A percentile compares a stretch with the other conserved stretches of the same genome.
These are phyloP conservation scores for Leptodactylus fuscus DNA, from an alignment of 2,113 vertebrate species.

Conservation along the genomic window DNA sequence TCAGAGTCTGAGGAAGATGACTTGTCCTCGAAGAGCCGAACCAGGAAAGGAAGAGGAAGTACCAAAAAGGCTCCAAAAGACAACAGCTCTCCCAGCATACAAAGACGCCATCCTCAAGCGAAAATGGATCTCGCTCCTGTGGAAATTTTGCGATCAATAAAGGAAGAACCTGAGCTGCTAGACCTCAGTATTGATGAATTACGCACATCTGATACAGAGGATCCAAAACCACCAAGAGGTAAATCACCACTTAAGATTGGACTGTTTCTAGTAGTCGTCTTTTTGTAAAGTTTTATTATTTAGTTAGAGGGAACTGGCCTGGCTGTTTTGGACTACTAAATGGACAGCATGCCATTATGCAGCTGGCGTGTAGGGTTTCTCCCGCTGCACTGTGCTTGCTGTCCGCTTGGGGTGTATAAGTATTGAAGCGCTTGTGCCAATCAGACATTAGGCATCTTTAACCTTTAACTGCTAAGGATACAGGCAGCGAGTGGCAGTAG, in stretches of 20 bases:
- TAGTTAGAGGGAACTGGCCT: no score
- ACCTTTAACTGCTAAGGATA: no score
- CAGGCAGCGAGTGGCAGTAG: no score
- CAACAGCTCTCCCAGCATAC: neutral
- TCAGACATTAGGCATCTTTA: no score
- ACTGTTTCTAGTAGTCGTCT: no score
- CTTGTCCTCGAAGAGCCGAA: slow-evolving; percentile 62
- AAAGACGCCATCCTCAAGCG: neutral
- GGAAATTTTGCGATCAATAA: slow-evolving; percentile 79
- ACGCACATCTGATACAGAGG: slow-evolving; percentile 74
- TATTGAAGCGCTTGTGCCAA: no score
- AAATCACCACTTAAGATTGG: neutral
- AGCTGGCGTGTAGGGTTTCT: no score
- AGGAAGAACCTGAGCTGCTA: slow-evolving; percentile 70
- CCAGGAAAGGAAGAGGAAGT: neutral
- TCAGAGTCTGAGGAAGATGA: slow-evolving; percentile 57
- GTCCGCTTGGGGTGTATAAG: no score
- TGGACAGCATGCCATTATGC: no score
- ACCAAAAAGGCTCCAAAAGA: neutral
- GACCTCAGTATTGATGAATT: slow-evolving; percentile 80
- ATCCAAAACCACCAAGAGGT: slow-evolving; percentile 61
- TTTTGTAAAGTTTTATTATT: no score
- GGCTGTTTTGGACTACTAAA: no score
- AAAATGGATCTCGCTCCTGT: slow-evolving; percentile 52
- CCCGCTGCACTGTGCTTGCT: no score